Base-by-base conservation (phyloP, 92 coral and sea anemone species). In the Actinernus sp. region DNA sequence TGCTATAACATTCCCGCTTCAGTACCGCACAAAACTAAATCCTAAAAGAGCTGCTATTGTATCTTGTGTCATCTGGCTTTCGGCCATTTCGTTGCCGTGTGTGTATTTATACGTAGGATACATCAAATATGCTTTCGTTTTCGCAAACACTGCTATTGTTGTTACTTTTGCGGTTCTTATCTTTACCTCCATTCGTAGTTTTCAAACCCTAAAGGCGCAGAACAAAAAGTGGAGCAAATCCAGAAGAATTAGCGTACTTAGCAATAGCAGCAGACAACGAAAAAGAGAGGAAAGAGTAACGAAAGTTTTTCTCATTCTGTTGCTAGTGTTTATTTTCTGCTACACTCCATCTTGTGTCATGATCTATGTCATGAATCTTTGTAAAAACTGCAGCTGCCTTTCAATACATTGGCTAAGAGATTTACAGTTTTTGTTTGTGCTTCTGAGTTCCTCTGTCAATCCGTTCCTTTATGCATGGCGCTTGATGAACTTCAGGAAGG, bases 71-170 rank as follows among this genome's bases (percentile, higher is more conserved):
- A 86, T 88, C 26, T 88, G 95, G 95, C 24, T 79, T n/a, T 50
- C 68, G 26, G 78, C 95, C 11, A 55, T 81, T 26, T 24, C 74
- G 6, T 63, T 78, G 43, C 69, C 90, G 0, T 51, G 73, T 43
- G 31, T 73, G 25, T 88, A 88, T 46, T 84, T 88, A 62, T 50
- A 24, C n/a, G 77, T 84, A 12, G 91, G 91, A 2, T 81, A 72
- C 66, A 66, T 78, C 40, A 70, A 46, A 11, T 83, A 77, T 65
- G 77, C 82, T 18, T 84, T 88, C 39, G 79, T 88, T 34, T 88
- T 88, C 18, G 87, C 77, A 4, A 88, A 84, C 58, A 81, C 85
- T 17, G 87, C 82, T 7, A 71, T 88, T 2, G 72, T 81, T 31
- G 41, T 79, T n/a, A 83, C 95, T 20, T 73, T 88, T 26, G 44